Conservation (phyloP, 2,113 vertebrate species). For the Saimiri boliviensis region DNA sequence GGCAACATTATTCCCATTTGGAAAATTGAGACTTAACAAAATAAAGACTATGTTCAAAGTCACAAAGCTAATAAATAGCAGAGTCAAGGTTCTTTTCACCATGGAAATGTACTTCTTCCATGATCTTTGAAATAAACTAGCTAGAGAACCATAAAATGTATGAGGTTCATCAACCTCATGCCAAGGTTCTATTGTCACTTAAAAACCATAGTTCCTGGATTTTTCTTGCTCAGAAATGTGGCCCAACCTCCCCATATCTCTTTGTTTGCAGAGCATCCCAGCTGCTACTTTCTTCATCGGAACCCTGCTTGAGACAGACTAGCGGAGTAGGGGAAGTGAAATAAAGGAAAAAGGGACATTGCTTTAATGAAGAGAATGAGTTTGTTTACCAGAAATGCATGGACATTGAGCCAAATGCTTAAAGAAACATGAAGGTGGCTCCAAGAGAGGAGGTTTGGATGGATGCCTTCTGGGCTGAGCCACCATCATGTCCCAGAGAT, state of each 20-base stretch:
- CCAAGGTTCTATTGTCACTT: neutral
- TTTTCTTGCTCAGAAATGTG: neutral
- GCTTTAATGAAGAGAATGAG: neutral
- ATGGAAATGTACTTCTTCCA: neutral
- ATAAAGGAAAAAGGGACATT: neutral
- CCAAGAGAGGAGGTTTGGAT: neutral
- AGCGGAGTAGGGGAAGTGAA: neutral
- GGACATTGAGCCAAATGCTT: neutral
- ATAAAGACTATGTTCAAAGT: neutral
- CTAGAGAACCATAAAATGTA: conserved; percentile 37
- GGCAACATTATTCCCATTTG: neutral
- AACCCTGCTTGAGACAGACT: neutral
- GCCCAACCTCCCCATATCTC: neutral
- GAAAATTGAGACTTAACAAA: neutral
- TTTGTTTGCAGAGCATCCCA: neutral
- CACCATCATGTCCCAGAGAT: neutral
- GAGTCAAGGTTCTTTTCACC: neutral
- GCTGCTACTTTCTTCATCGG: neutral
- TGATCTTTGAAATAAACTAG: conserved; percentile 43
- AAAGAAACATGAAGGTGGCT: neutral
- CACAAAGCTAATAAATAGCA: neutral
- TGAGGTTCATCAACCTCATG: neutral
- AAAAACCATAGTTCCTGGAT: neutral
- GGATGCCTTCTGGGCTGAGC: neutral
- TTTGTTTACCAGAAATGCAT: neutral